Percentiles rank a stretch among this genome's conserved stretches.
Evolutionary conservation across 2,797 vertebrate species (phyloP).

Genomic region (Cetoscarus ocellatus): DNA sequence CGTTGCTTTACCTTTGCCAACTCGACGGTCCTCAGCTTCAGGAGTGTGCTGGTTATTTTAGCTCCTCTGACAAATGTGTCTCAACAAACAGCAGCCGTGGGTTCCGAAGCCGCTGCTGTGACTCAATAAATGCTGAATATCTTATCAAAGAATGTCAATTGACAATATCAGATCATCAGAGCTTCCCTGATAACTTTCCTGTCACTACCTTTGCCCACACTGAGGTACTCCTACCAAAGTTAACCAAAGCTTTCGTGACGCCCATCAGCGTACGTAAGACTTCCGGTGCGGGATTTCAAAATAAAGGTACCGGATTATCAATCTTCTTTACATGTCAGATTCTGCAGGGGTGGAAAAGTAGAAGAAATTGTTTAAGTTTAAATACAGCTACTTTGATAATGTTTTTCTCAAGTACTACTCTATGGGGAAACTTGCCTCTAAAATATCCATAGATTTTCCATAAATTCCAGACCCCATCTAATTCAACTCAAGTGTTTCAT

Average conservation of each 20-base stretch:
- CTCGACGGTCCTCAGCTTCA: slow-evolving; percentile 64
- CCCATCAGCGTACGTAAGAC: rapidly evolving
- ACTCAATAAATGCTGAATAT: neutral
- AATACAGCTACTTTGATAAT: no score
- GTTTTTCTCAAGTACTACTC: no score
- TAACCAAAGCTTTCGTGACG: neutral
- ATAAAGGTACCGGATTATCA: slow-evolving; percentile 31
- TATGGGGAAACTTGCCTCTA: no score
- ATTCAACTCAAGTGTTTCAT: no score
- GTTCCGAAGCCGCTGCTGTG: neutral
- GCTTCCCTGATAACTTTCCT: slow-evolving; percentile 21
- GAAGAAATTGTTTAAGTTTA: no score
- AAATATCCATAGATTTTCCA: no score
- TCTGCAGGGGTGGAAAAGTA: no score
- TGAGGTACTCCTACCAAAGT: neutral
- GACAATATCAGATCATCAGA: neutral
- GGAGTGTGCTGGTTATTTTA: slow-evolving; percentile 14
- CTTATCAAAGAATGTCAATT: neutral
- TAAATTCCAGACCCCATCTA: no score
- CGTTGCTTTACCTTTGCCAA: slow-evolving; percentile 66
- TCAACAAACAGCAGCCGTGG: neutral
- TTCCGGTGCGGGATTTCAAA: slow-evolving; percentile 53
- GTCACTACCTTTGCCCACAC: neutral
- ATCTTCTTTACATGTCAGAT: no score
- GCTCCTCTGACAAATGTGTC: slow-evolving; percentile 11